Evolutionary conservation across 2,888 invertebrate genomes (phyloP).

Genomic region (Nipponacmea schrenckii): DNA sequence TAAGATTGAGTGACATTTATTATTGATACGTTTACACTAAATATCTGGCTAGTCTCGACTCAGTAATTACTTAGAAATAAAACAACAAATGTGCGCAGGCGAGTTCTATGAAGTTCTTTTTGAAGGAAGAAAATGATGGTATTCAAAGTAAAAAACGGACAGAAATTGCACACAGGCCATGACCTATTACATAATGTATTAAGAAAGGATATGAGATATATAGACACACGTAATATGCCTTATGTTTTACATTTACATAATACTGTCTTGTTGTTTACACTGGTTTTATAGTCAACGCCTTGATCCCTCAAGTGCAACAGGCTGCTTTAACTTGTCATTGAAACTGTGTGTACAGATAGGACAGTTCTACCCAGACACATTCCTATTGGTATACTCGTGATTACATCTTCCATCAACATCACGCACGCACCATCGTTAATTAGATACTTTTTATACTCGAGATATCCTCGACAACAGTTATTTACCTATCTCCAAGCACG

Average conservation of each 20-base stretch:
- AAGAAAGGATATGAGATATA: conserved; percentile 6
- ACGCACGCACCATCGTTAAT: too few relatives aligned
- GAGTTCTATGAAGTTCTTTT: neutral
- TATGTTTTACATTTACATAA: conserved; percentile 9
- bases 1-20: too few relatives aligned
- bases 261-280: conserved; percentile 2
- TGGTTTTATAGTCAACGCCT: neutral
- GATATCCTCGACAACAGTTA: too few relatives aligned
- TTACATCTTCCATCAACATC: neutral
- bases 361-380: neutral
- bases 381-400: neutral
- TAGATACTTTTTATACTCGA: too few relatives aligned
- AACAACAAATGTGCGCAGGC: too few relatives aligned
- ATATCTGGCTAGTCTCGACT: too few relatives aligned
- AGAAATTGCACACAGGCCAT: neutral
- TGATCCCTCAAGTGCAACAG: conserved; percentile 7
- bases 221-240: conserved; percentile 9
- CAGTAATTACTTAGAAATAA: too few relatives aligned
- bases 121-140: neutral
- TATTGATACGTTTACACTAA: too few relatives aligned
- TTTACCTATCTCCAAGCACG: too few relatives aligned
- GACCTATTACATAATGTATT: conserved; percentile 2
- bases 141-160: conserved; percentile 1
- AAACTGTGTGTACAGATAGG: neutral
- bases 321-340: neutral